These are phyloP conservation scores for Toxostoma redivivum DNA, from an alignment of 2,113 vertebrate species.

Conservation along the genomic window DNA sequence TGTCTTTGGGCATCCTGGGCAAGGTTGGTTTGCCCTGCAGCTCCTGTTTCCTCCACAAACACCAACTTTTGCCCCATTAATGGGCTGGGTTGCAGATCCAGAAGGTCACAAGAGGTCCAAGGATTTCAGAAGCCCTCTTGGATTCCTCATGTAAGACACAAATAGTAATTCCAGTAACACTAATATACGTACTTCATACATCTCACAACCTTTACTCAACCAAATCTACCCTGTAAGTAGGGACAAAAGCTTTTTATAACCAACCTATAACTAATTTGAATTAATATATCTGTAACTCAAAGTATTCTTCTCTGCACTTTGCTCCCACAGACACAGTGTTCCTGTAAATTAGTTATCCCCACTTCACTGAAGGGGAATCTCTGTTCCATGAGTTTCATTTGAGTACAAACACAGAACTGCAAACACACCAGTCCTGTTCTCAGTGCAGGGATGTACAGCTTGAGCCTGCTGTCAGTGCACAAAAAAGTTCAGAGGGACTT, in stretches of 20 bases:
- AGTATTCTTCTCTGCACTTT: neutral
- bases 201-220: neutral
- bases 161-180: neutral
- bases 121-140: neutral
- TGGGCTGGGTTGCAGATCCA: neutral
- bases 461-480: neutral
- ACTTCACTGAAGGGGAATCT: neutral
- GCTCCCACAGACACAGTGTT: neutral
- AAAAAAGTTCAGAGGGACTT: neutral
- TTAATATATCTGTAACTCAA: neutral
- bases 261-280: neutral
- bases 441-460: neutral
- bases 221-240: neutral
- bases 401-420: neutral
- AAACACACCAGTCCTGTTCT: neutral
- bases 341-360: neutral
- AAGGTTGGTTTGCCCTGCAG: neutral
- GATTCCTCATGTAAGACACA: neutral
- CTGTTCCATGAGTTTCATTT: neutral
- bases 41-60: neutral
- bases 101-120: neutral
- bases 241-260: neutral
- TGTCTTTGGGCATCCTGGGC: neutral
- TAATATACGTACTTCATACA: fast-evolving
- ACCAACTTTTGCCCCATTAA: neutral